A percentile compares a stretch with the other conserved stretches of the same genome.
phyloP scores from a whole-genome alignment of 2,888 invertebrate genomes.

The Dysmachus trigonus region DNA sequence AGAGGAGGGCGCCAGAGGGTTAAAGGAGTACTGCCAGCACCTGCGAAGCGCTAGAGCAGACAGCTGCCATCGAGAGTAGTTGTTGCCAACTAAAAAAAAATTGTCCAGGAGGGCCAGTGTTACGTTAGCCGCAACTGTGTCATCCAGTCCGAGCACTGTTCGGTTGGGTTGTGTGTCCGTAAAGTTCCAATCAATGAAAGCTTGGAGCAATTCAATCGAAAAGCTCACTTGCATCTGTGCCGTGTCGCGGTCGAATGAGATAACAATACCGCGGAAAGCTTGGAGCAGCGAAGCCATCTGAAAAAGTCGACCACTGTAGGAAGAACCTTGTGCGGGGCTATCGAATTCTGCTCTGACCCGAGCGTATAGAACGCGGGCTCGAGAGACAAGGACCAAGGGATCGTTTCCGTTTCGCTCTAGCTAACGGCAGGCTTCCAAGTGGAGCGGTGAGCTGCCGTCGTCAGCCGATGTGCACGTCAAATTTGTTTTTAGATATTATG shows the following conservation, averaged over 20 bases:
- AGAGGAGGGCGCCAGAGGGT: background rate
- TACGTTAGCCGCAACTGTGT: background rate
- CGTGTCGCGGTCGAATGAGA: background rate
- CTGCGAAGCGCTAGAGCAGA: background rate
- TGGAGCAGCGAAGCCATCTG: background rate
- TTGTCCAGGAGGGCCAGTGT: background rate
- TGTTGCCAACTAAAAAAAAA: background rate
- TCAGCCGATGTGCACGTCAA: background rate
- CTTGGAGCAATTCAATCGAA: background rate
- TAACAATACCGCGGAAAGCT: background rate
- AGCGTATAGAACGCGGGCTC: background rate
- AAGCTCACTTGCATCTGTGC: background rate
- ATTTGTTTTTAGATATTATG: conserved; percentile 8
- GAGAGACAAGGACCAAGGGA: background rate
- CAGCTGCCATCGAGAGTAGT: background rate
- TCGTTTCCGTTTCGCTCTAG: conserved; percentile 6
- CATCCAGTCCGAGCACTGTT: background rate
- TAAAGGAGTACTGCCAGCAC: background rate
- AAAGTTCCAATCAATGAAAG: conserved; percentile 10
- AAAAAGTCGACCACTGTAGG: conserved; percentile 51
- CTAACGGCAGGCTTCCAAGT: background rate
- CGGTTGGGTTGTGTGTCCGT: background rate
- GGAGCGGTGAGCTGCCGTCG: background rate
- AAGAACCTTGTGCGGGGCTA: conserved; percentile 62
- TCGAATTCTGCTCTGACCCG: conserved; percentile 51